These are phyloP conservation scores for Cherax destructor DNA, from an alignment of 1,140 invertebrate species.

Conservation along the genomic window DNA sequence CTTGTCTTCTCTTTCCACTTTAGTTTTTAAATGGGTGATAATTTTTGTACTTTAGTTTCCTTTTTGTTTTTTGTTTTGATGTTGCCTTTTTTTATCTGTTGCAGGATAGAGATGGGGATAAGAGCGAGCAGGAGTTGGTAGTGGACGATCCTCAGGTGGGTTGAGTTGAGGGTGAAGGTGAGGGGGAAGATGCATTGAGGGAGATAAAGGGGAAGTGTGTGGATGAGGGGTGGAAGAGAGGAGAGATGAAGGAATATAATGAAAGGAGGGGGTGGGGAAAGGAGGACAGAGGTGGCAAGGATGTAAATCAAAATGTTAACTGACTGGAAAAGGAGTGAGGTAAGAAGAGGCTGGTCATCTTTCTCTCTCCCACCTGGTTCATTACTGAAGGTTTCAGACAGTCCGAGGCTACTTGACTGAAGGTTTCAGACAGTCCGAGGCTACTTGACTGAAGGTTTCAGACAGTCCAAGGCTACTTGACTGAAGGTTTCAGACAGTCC, in stretches of 20 bases:
- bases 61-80: not conserved
- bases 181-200: not conserved
- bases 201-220: not conserved
- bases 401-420: too few relatives aligned
- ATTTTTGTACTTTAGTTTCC: not conserved
- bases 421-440: too few relatives aligned
- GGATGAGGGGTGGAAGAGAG: too few relatives aligned
- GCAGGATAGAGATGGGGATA: conserved; percentile 10
- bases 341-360: too few relatives aligned
- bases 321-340: too few relatives aligned
- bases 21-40: not conserved
- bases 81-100: conserved; percentile 15
- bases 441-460: too few relatives aligned
- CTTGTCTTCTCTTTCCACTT: not conserved
- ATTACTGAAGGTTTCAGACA: too few relatives aligned
- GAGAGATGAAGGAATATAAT: not conserved
- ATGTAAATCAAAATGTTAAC: too few relatives aligned
- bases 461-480: too few relatives aligned
- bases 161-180: not conserved
- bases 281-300: not conserved
- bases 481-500: too few relatives aligned
- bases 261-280: not conserved
- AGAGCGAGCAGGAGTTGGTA: conserved; percentile 17
- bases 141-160: conserved; percentile 23
- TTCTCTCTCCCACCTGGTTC: too few relatives aligned